phyloP scores from a whole-genome alignment of 2,797 vertebrate species.

The Phrynocephalus forsythii region DNA sequence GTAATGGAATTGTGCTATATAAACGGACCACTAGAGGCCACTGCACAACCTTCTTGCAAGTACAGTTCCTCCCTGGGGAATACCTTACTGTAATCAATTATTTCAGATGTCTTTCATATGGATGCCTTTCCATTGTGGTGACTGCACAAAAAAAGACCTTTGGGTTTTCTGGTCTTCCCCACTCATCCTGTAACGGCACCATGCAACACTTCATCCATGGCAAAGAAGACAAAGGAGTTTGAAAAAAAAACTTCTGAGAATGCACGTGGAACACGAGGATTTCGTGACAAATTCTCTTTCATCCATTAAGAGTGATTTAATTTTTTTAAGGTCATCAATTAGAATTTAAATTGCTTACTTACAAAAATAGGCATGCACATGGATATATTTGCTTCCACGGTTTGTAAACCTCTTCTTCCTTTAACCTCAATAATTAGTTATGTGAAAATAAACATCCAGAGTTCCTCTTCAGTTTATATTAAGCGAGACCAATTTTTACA shows the following conservation, averaged over 20 bases:
- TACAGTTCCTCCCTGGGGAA: not conserved
- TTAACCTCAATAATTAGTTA: not conserved
- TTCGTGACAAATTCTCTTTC: not conserved
- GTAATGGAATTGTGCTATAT: slow-evolving; percentile 4
- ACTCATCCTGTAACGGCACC: not conserved
- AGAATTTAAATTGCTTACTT: slow-evolving; percentile 1
- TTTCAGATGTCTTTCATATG: not conserved
- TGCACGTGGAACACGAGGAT: not conserved
- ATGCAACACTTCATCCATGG: not conserved
- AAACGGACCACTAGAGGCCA: slow-evolving; percentile 66
- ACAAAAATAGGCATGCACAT: not conserved
- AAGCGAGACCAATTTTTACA: not conserved
- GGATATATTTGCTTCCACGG: not conserved
- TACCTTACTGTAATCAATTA: not conserved
- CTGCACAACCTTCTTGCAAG: slow-evolving; percentile 48
- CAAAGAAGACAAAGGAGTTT: not conserved
- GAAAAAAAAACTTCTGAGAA: fast-evolving
- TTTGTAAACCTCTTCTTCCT: not conserved
- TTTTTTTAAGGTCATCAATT: not conserved
- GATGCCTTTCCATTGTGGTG: not conserved
- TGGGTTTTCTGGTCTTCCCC: not conserved
- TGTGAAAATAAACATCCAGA: not conserved
- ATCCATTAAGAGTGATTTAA: slow-evolving; percentile 12
- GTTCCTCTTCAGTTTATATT: slow-evolving; percentile 2
- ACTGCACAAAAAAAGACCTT: fast-evolving